These are phyloP conservation scores for Numida meleagris DNA, from an alignment of 2,113 vertebrate genomes.

Conservation along the genomic window DNA sequence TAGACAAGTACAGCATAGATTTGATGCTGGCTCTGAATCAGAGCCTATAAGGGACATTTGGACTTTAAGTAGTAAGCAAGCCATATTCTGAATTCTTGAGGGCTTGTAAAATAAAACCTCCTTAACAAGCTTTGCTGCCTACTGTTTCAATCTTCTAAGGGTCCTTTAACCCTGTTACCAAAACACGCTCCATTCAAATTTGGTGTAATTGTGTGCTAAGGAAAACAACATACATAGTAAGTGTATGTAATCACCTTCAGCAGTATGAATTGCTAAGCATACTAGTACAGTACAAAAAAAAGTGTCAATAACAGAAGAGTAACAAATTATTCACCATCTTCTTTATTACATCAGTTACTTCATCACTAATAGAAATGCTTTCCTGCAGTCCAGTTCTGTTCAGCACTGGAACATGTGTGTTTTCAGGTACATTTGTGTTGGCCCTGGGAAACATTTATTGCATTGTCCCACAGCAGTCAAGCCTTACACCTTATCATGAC, in stretches of 20 bases:
- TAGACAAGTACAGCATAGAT: constrained; percentile 71
- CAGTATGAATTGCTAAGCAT: constrained; percentile 39
- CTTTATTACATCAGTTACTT: not conserved
- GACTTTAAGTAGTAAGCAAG: constrained; percentile 51
- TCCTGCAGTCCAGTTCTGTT: constrained; percentile 13
- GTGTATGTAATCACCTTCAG: not conserved
- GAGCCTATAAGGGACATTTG: constrained; percentile 59
- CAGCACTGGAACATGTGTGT: constrained; percentile 9
- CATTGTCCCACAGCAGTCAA: not conserved
- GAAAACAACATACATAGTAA: constrained; percentile 33
- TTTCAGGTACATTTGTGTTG: not conserved
- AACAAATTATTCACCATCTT: constrained; percentile 23
- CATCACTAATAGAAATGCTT: not conserved
- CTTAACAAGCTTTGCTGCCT: constrained; percentile 73
- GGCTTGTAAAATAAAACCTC: constrained; percentile 66
- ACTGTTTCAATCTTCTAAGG: constrained; percentile 70
- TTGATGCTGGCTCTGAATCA: constrained; percentile 57
- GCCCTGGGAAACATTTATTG: not conserved
- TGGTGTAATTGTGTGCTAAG: constrained; percentile 49
- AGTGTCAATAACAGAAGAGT: not conserved
- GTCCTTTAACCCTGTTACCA: constrained; percentile 61
- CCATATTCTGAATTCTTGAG: constrained; percentile 67
- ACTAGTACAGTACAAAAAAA: not conserved
- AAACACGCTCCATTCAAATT: constrained; percentile 58
- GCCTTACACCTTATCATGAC: accelerated